Evolutionary conservation across 2,797 vertebrate species (phyloP).

Genomic region (Galaxias olidus): DNA sequence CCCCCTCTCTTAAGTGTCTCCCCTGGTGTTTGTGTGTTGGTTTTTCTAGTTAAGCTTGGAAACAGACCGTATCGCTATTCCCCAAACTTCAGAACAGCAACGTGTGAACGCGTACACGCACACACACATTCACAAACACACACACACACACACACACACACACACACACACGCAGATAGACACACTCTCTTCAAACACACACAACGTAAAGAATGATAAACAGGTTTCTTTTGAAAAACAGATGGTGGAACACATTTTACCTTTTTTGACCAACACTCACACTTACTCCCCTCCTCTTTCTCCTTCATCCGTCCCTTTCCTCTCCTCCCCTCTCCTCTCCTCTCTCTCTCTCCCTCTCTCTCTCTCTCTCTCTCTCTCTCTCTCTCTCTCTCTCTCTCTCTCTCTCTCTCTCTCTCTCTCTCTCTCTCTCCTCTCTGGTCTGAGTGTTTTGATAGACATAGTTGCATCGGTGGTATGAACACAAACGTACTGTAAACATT

Average conservation of each 20-base stretch:
- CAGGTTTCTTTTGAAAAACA: conserved; percentile 93
- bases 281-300: conserved; percentile 9
- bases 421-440: neutral
- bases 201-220: conserved; percentile 68
- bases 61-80: conserved; percentile 73
- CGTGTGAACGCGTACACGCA: conserved; percentile 46
- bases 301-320: neutral
- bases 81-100: conserved; percentile 73
- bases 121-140: no score
- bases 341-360: conserved; percentile 2
- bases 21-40: conserved; percentile 72
- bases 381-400: no score
- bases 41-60: conserved; percentile 71
- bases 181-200: no score
- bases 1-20: conserved; percentile 67
- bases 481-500: no score
- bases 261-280: conserved; percentile 76
- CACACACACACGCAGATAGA: neutral
- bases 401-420: no score
- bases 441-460: neutral
- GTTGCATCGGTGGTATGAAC: no score
- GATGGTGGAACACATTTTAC: conserved; percentile 92
- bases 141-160: no score
- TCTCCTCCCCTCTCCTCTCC: conserved; percentile 10
- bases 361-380: no score